These are phyloP conservation scores for Pavo muticus DNA, from an alignment of 2,113 vertebrate species.

Conservation along the genomic window DNA sequence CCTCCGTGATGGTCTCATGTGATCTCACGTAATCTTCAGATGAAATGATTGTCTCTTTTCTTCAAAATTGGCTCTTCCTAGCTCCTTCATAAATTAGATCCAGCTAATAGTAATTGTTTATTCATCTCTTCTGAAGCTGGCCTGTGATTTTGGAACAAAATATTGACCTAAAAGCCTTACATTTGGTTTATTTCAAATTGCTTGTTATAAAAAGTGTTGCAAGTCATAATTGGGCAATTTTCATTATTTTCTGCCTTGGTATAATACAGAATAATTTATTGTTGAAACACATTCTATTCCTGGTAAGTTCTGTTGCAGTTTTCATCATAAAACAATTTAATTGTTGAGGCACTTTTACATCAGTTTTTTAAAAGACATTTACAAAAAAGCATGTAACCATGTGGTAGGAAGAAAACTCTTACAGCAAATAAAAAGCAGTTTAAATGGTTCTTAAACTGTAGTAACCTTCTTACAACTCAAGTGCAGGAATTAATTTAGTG, in stretches of 20 bases:
- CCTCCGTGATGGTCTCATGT: not conserved
- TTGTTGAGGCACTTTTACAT: not conserved
- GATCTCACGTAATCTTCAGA: slow-evolving; percentile 27
- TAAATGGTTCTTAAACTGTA: not conserved
- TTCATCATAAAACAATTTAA: not conserved
- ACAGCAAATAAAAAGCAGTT: not conserved
- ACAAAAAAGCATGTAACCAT: not conserved
- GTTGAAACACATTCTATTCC: not conserved
- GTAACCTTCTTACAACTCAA: not conserved
- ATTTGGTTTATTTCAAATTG: not conserved
- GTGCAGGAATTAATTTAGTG: not conserved
- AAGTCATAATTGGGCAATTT: not conserved
- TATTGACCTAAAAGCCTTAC: not conserved
- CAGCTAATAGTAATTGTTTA: not conserved
- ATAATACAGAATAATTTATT: not conserved
- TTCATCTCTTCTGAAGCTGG: not conserved
- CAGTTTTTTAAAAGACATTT: not conserved
- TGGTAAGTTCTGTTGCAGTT: not conserved
- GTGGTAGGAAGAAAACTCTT: not conserved
- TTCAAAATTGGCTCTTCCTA: slow-evolving; percentile 5
- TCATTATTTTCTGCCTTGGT: not conserved
- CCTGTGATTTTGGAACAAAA: not conserved
- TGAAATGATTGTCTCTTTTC: not conserved
- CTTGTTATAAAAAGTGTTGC: not conserved
- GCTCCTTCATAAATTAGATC: not conserved